Evolutionary conservation across 1,140 invertebrate species (phyloP).

Genomic region (Drosophila bocqueti): DNA sequence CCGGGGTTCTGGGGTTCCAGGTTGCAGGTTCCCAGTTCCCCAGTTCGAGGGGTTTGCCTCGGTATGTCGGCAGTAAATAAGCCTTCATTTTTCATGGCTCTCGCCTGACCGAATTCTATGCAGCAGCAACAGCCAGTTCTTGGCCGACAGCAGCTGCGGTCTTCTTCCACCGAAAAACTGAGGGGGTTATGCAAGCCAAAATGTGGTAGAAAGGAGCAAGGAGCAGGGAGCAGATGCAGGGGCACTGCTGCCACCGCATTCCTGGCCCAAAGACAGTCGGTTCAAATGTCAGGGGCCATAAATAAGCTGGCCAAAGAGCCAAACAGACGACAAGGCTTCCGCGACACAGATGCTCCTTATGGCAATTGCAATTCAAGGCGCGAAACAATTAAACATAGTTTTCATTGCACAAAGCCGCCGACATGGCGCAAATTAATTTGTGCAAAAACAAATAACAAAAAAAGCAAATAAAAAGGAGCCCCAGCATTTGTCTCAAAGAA

Average conservation of each 20-base stretch:
- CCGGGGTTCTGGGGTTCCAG: conserved; percentile 12
- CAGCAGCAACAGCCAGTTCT: conserved; percentile 50
- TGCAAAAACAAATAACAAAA: conserved; percentile 31
- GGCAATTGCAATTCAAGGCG: conserved; percentile 71
- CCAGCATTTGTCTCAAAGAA: conserved; percentile 65
- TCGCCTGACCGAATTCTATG: conserved; percentile 78
- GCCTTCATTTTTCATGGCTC: conserved; percentile 80
- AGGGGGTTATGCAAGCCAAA: conserved; percentile 58
- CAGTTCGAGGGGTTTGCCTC: conserved; percentile 2
- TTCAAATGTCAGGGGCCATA: conserved; percentile 78
- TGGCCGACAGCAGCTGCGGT: conserved; percentile 51
- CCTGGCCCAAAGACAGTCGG: conserved; percentile 50
- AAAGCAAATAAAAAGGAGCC: conserved; percentile 10
- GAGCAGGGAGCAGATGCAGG: conserved; percentile 2
- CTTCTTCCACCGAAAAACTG: conserved; percentile 15
- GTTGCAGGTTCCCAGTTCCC: conserved; percentile 6
- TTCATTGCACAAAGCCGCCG: conserved; percentile 82
- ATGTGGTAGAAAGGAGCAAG: conserved; percentile 14
- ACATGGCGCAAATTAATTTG: conserved; percentile 80
- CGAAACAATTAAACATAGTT: conserved; percentile 84
- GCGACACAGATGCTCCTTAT: conserved; percentile 42
- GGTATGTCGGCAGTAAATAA: conserved; percentile 80
- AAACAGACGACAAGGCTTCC: conserved; percentile 29
- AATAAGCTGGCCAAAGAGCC: conserved; percentile 51
- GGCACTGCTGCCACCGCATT: conserved; percentile 53